A percentile compares a stretch with the other conserved stretches of the same genome.
phyloP scores from a whole-genome alignment of 1,140 invertebrate genomes.

The Apis florea region DNA sequence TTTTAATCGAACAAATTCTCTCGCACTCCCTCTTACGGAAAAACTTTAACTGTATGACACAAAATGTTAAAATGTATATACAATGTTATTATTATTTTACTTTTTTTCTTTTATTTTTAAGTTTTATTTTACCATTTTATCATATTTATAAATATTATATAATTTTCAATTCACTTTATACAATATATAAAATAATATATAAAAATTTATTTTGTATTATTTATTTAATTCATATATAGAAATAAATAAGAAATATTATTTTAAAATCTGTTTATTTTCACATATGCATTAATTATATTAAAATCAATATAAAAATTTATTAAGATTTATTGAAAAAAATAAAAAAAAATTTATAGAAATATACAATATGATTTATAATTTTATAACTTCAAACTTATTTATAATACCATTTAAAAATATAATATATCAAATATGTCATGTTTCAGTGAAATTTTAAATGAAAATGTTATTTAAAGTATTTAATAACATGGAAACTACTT shows the following conservation, averaged over 20 bases:
- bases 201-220: not conserved
- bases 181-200: not conserved
- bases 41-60: not conserved
- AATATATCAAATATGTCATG: too few relatives aligned
- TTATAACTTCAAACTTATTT: too few relatives aligned
- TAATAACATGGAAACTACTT: not conserved
- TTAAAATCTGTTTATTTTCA: too few relatives aligned
- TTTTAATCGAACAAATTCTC: not conserved
- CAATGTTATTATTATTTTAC: not conserved
- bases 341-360: too few relatives aligned
- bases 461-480: too few relatives aligned
- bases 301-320: too few relatives aligned
- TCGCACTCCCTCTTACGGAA: too few relatives aligned
- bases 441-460: too few relatives aligned
- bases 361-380: not conserved
- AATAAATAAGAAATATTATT: not conserved
- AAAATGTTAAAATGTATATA: not conserved
- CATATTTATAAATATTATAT: not conserved
- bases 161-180: not conserved
- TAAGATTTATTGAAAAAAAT: too few relatives aligned
- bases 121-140: not conserved
- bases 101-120: not conserved
- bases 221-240: not conserved
- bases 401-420: too few relatives aligned
- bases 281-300: too few relatives aligned